phyloP scores from a whole-genome alignment of 2,888 invertebrate species.

The Aphodius sticticus region DNA sequence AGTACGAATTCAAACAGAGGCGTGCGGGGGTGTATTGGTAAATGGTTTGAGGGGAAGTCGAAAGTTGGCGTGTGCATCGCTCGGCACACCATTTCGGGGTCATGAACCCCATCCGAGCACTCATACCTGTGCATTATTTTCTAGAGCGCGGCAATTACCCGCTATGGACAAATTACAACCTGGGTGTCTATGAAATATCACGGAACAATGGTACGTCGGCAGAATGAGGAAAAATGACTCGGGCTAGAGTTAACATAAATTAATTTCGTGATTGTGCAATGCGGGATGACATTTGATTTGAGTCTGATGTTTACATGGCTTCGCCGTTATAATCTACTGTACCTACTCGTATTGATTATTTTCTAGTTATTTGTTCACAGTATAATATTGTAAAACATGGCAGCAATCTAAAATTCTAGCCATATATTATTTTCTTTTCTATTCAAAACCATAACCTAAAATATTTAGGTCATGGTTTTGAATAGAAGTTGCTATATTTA shows the following conservation, averaged over 20 bases:
- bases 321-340: too few relatives aligned
- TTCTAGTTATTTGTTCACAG: too few relatives aligned
- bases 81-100: not conserved
- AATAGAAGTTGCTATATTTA: too few relatives aligned
- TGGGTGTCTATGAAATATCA: not conserved
- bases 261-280: not conserved
- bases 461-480: too few relatives aligned
- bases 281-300: not conserved
- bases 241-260: not conserved
- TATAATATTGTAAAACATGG: too few relatives aligned
- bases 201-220: not conserved
- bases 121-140: not conserved
- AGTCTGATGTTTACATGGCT: too few relatives aligned
- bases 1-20: not conserved
- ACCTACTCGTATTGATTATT: too few relatives aligned
- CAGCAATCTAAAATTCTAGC: too few relatives aligned
- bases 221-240: not conserved
- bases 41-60: not conserved
- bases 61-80: not conserved
- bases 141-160: not conserved
- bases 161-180: not conserved
- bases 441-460: too few relatives aligned
- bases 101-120: not conserved
- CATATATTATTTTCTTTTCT: too few relatives aligned
- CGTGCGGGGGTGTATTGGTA: not conserved